Conservation (phyloP, 2,888 invertebrate species). For the Sepiola atlantica region DNA sequence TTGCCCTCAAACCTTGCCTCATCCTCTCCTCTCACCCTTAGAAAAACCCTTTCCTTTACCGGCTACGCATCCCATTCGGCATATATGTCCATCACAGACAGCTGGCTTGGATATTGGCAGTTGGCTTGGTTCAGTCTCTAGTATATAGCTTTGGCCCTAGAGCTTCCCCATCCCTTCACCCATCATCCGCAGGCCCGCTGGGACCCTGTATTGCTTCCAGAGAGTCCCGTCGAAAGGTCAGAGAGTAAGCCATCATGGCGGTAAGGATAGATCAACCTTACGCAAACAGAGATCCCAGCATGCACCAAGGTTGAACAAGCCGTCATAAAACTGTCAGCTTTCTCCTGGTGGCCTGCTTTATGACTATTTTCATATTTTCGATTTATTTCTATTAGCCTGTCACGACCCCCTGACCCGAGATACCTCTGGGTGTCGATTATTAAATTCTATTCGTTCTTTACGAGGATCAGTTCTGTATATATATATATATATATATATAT, state of each 20-base stretch:
- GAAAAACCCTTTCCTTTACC: neutral
- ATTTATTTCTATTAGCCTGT: neutral
- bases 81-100: neutral
- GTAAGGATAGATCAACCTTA: neutral
- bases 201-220: neutral
- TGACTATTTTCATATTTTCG: neutral
- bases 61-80: neutral
- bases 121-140: neutral
- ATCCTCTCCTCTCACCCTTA: neutral
- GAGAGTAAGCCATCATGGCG: slow-evolving; percentile 19
- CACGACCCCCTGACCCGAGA: neutral
- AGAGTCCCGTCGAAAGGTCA: slow-evolving; percentile 16
- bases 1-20: neutral
- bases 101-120: neutral
- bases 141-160: neutral
- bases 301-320: neutral
- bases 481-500: neutral
- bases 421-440: neutral
- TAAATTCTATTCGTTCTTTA: neutral
- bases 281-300: neutral
- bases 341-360: neutral
- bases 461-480: neutral
- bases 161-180: neutral
- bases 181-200: neutral
- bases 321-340: neutral